A percentile compares a stretch with the other conserved stretches of the same genome.
Evolutionary conservation across 2,888 invertebrate species (phyloP).

Genomic region (Cheilosia vulpina): DNA sequence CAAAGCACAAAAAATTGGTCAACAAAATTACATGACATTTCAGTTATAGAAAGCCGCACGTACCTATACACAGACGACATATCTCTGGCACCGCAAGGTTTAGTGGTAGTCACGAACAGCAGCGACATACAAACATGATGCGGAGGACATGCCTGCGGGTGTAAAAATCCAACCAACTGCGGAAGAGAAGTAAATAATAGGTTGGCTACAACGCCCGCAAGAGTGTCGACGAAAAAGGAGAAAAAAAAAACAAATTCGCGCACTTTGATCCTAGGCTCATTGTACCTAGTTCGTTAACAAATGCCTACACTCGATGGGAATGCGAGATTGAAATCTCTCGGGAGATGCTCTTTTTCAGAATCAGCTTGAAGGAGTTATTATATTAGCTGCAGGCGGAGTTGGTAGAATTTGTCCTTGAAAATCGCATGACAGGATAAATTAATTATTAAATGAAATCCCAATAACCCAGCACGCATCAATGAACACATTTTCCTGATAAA

Average conservation of each 20-base stretch:
- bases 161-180: conserved; percentile 31
- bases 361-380: too few relatives aligned
- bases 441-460: conserved; percentile 32
- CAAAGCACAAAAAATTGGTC: conserved; percentile 9
- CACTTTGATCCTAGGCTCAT: too few relatives aligned
- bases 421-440: conserved; percentile 2
- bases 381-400: too few relatives aligned
- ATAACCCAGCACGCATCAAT: conserved; percentile 25
- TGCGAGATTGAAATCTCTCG: too few relatives aligned
- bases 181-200: conserved; percentile 27
- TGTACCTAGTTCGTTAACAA: too few relatives aligned
- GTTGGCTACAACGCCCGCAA: conserved; percentile 12
- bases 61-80: conserved; percentile 9
- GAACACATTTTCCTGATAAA: conserved; percentile 21
- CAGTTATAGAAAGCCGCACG: background rate
- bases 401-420: background rate
- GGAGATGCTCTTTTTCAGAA: too few relatives aligned
- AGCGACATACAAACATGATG: conserved; percentile 1
- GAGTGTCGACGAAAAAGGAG: background rate
- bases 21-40: conserved; percentile 36
- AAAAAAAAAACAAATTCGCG: conserved; percentile 5
- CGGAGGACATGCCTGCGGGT: background rate
- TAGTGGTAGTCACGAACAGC: conserved; percentile 6
- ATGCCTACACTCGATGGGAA: too few relatives aligned
- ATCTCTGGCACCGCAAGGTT: conserved; percentile 9